phyloP scores from a whole-genome alignment of 2,797 vertebrate species.

The Delichon dasypus region DNA sequence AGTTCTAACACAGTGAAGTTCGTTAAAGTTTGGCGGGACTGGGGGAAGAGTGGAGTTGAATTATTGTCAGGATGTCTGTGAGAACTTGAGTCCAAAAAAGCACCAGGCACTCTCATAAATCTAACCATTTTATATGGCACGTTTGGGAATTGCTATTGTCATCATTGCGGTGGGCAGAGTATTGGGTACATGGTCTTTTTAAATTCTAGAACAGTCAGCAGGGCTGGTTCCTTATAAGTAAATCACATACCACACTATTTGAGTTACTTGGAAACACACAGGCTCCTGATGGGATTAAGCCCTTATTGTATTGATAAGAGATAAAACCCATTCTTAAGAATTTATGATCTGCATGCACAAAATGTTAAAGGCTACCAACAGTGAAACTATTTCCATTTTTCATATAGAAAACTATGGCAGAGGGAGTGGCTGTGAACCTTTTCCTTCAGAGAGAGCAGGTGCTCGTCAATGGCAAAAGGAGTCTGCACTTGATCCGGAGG shows the following conservation, averaged over 20 bases:
- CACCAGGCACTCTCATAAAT: slow-evolving; percentile 5
- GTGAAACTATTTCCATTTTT: slow-evolving; percentile 6
- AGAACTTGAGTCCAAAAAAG: not conserved
- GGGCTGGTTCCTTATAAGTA: not conserved
- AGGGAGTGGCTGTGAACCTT: not conserved
- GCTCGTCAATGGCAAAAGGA: no score
- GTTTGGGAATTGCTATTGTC: not conserved
- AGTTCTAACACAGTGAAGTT: not conserved
- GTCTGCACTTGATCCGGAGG: no score
- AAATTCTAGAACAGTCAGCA: not conserved
- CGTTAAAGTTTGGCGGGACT: not conserved
- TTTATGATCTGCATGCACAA: slow-evolving; percentile 22
- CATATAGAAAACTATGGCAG: not conserved
- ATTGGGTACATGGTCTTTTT: not conserved
- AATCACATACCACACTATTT: not conserved
- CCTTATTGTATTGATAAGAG: not conserved
- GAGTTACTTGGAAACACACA: not conserved
- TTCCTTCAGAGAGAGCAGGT: no score
- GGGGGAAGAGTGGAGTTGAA: not conserved
- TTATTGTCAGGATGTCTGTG: slow-evolving; percentile 3
- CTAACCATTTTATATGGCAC: not conserved
- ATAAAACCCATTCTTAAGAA: slow-evolving; percentile 7
- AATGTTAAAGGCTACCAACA: slow-evolving; percentile 15
- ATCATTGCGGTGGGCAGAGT: not conserved
- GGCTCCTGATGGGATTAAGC: slow-evolving; percentile 8